Evolutionary conservation across 2,888 invertebrate species (phyloP), one percentile per base, ranked within the genome.

Genomic region (Netelia melanura): DNA sequence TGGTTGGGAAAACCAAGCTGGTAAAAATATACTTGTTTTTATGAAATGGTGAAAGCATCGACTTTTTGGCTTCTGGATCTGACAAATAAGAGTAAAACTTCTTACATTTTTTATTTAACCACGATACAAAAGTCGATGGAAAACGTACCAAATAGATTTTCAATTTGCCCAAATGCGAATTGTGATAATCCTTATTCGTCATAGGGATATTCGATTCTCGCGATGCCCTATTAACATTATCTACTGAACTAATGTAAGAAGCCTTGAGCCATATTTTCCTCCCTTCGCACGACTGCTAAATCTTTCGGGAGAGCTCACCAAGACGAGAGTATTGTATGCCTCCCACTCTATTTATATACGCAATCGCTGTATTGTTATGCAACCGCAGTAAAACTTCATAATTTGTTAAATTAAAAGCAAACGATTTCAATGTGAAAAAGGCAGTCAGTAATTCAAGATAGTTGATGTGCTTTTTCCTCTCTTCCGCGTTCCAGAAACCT

Each of bases 271-370:
- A 89, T 14, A 90, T 70, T 30, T 84, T 86, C n/a, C 86, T 84
- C 0, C 25, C 11, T 76, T 89, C 87, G 3, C 85, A 88, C 85
- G 85, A 89, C 74, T 86, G 25, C 87, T 87, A 88, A 30, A 92
- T 90, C 17, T 88, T 68, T 25, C 86, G 80, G 0, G 87, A 43
- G 14, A 88, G 23, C 14, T 83, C 70, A 56, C 76, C 86, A 0
- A 88, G 67, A 43, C 85, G 68, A 30, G 86, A 84, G 56, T 75
- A 87, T 61, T 83, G 83, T 10, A 89, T 65, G 11, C 87, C 81
- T 11, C 89, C 88, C 21, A 78, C 83, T 77, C 77, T 86, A 58
- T 89, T 90, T 1, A 88, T 23, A 64, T 88, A 86, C 1, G 87
- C 61, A 9, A 89, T 87, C 1, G 87, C 88, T 3, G 88, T 88